Evolutionary conservation across 2,113 vertebrate species (phyloP).

Genomic region (Colinus virginianus): DNA sequence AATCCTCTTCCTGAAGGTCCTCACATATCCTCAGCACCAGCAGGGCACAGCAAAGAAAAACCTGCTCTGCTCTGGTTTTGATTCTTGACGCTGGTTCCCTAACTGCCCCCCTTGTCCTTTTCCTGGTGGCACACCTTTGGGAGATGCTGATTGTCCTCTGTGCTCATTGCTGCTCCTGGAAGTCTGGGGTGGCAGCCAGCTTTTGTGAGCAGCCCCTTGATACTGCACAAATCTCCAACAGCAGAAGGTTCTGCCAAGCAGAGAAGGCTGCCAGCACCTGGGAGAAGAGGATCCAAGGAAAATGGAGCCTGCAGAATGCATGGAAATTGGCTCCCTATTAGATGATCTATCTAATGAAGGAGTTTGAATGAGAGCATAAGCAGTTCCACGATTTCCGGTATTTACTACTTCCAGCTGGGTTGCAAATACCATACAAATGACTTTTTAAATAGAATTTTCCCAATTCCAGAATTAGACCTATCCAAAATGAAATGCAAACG

Average conservation of each 20-base stretch:
- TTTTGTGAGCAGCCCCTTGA: not conserved
- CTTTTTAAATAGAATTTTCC: conserved; percentile 62
- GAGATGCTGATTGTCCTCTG: not conserved
- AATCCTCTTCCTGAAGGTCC: not conserved
- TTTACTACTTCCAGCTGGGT: conserved; percentile 70
- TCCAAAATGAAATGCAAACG: not conserved
- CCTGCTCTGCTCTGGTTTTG: not conserved
- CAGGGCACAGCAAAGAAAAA: not conserved
- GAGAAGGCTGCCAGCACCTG: not conserved
- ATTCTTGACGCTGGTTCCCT: not conserved
- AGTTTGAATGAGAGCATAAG: not conserved
- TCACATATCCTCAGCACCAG: not conserved
- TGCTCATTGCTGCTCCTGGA: not conserved
- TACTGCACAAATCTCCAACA: not conserved
- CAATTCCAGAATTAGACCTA: not conserved
- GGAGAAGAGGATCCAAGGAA: conserved; percentile 47
- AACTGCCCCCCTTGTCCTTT: not conserved
- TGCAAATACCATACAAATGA: conserved; percentile 63
- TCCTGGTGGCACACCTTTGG: not conserved
- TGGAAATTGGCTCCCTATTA: conserved; percentile 67
- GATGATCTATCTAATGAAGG: conserved; percentile 62
- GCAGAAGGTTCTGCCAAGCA: conserved; percentile 21
- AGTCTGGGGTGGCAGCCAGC: not conserved
- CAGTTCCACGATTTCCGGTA: conserved; percentile 64
- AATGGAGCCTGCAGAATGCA: conserved; percentile 50